phyloP scores from a whole-genome alignment of 2,888 invertebrate genomes.

The Coleophora deauratella region DNA sequence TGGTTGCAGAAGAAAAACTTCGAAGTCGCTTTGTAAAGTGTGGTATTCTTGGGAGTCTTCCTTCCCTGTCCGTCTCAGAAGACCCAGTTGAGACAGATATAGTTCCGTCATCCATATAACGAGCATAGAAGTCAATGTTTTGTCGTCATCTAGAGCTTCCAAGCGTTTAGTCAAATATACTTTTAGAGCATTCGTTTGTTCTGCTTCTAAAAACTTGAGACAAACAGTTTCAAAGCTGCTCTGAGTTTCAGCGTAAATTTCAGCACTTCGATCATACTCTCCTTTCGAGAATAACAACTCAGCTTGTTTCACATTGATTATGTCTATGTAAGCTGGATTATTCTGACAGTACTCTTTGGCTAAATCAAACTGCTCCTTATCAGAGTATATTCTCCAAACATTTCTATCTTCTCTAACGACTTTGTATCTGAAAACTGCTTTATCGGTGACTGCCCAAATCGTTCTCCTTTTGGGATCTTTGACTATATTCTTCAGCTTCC shows the following conservation, averaged over 20 bases:
- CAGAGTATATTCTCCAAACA: slow-evolving; percentile 91
- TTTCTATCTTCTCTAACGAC: slow-evolving; percentile 88
- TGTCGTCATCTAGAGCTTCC: slow-evolving; percentile 82
- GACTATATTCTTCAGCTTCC: slow-evolving; percentile 84
- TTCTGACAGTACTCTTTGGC: slow-evolving; percentile 89
- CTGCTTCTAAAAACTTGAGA: slow-evolving; percentile 88
- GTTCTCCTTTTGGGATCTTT: slow-evolving; percentile 85
- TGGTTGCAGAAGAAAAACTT: slow-evolving; percentile 81
- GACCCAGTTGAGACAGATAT: slow-evolving; percentile 91
- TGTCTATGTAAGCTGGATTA: slow-evolving; percentile 86
- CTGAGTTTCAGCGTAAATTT: slow-evolving; percentile 90
- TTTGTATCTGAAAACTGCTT: slow-evolving; percentile 88
- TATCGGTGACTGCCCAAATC: slow-evolving; percentile 91
- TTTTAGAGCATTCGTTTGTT: slow-evolving; percentile 89
- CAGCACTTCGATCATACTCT: slow-evolving; percentile 88
- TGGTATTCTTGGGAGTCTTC: slow-evolving; percentile 66
- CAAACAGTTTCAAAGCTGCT: slow-evolving; percentile 96
- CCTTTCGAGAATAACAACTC: slow-evolving; percentile 86
- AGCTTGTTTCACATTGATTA: slow-evolving; percentile 90
- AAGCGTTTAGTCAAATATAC: slow-evolving; percentile 90
- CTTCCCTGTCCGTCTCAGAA: slow-evolving; percentile 70
- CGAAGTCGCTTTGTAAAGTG: slow-evolving; percentile 83
- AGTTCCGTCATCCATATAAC: slow-evolving; percentile 97
- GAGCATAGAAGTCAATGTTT: slow-evolving; percentile 92
- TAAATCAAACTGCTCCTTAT: slow-evolving; percentile 87